Evolutionary conservation across 2,113 vertebrate genomes (phyloP).

Genomic region (Melanotaenia duboulayi): DNA sequence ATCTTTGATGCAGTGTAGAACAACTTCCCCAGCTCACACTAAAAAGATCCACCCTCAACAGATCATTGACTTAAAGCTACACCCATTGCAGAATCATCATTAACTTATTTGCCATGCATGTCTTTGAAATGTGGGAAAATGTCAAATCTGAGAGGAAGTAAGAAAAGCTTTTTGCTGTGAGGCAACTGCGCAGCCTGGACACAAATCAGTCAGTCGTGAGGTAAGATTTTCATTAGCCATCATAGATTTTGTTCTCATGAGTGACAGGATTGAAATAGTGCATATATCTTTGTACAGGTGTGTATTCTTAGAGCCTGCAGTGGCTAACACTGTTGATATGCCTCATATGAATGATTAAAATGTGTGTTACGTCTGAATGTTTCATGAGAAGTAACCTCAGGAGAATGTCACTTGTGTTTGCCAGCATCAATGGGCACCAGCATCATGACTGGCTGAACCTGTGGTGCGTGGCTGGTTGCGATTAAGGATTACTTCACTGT

Average conservation of each 20-base stretch:
- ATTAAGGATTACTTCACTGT: conserved; percentile 63
- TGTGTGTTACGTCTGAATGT: conserved; percentile 67
- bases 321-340: conserved; percentile 49
- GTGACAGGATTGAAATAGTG: neutral
- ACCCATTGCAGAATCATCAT: neutral
- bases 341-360: conserved; percentile 74
- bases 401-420: conserved; percentile 53
- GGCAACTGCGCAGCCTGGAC: neutral
- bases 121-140: neutral
- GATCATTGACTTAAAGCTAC: no score
- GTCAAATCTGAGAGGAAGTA: neutral
- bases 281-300: conserved; percentile 13
- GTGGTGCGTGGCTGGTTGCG: conserved; percentile 36
- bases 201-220: neutral
- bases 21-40: no score
- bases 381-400: conserved; percentile 67
- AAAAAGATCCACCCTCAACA: no score
- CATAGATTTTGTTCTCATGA: no score
- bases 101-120: neutral
- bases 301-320: conserved; percentile 1
- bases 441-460: conserved; percentile 48
- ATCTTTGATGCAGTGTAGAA: no score
- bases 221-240: neutral
- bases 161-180: neutral
- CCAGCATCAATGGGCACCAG: conserved; percentile 39